Base-by-base conservation (phyloP, 2,888 invertebrate genomes). In the Dynastes hyllus region DNA sequence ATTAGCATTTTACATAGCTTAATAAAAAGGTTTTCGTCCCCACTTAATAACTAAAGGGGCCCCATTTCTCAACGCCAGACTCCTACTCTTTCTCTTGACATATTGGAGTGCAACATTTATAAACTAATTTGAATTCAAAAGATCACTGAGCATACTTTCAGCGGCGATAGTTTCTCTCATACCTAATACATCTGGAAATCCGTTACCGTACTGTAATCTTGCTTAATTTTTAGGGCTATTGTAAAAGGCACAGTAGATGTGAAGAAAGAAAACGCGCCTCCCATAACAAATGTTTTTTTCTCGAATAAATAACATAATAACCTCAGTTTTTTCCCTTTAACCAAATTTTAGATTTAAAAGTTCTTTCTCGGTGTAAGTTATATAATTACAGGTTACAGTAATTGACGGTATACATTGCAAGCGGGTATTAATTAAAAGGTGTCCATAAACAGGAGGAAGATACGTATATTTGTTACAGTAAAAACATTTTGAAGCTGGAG, bases 121-220 rank as follows among this genome's bases (percentile, higher is more conserved):
- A 66, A 66, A 66, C 66, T 66, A 66, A 66, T 66, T 66, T 66
- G 40, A 66, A 66, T 66, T 66, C 66, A 40, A 66, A 66, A 66
- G 66, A 66, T 66, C 66, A 40, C 32, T 66, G 22, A 40, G 37
- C 66, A 66, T 66, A 45, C 37, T n/a, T 66, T 37, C 37, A 40
- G 11, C 66, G 16, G 37, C 66, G n/a, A 40, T 45, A 11, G 11
- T 45, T 11, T 0, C 8, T 11, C 45, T n/a, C 40, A 5, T 13
- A 66, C 22, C 2, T 32, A 2, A 29, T 66, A 40, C 37, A 16
- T 1, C 4, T 5, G 4, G 5, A 5, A 37, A 37, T 66, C 66
- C 6, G 40, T 13, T 66, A 16, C 40, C 4, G 11, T 2, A 55
- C 1, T n/a, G 32, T 5, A 37, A 32, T 0, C 5, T 37, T 37